Base-by-base conservation (phyloP, 1,140 invertebrate genomes). In the Zaprionus camerounensis region DNA sequence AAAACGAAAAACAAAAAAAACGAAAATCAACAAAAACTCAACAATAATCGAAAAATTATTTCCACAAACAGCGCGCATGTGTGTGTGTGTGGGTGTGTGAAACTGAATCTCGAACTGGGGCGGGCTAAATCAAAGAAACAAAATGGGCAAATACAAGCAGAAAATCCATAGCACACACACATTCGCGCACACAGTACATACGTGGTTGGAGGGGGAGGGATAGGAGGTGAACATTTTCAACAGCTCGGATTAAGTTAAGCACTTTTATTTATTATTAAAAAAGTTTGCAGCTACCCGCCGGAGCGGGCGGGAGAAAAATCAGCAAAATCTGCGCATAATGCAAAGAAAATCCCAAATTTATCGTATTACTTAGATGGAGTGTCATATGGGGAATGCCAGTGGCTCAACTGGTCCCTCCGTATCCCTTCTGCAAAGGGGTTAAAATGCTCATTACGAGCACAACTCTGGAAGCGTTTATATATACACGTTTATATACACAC, bases 251-350 rank as follows among this genome's bases (percentile, higher is more conserved):
- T 88, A 88, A 85, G 85, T 80, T 88, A 88, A 88, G 85, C 85
- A 80, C 85, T 88, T 88, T 81, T 88, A 88, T 88, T 88, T 88
- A 88, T 88, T 88, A 88, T 88, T 88, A 88, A 88, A 88, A 88
- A 88, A 88, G 85, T 88, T 88, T 88, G 53, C 65, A 79, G 68
- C 55, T 58, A 64, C 36, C 34, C 34, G 26, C 46, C 34, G 9
- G 34, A 38, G 63, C 20, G 56, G 24, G 26, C 49, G 6, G 26
- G 12, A 26, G 34, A 61, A 58, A 69, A 76, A 78, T 78, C 80
- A 75, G 74, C 71, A 58, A 87, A 87, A 87, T 90, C 84, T 90
- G 78, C 81, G 83, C 85, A 90, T 90, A 88, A 88, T 88, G 81
- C 85, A 75, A 90, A 77, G 76, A 88, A 88, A 88, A 90, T 85